phyloP scores from a whole-genome alignment of 2,797 vertebrate species.

The Brachyrhaphis roseni region DNA sequence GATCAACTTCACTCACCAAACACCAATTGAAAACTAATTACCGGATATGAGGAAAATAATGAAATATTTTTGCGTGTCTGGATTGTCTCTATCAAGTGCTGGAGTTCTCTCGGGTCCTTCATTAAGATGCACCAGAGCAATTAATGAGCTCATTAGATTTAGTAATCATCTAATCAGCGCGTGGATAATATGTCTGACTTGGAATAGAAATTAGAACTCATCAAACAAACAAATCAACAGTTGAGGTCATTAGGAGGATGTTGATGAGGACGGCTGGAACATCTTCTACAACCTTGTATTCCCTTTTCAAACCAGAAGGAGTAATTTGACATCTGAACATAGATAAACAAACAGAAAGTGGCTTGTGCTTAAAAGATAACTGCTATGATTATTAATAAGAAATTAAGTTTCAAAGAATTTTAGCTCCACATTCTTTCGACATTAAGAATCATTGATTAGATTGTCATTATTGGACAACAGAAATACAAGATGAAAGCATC shows the following conservation, averaged over 20 bases:
- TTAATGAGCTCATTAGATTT: slow-evolving; percentile 63
- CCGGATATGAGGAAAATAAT: slow-evolving; percentile 36
- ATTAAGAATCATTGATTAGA: not conserved
- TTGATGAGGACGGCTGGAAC: slow-evolving; percentile 12
- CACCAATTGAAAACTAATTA: slow-evolving; percentile 47
- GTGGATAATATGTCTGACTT: slow-evolving; percentile 35
- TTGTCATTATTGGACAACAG: not conserved
- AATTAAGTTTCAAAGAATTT: not conserved
- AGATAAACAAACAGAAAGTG: not conserved
- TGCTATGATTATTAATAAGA: not conserved
- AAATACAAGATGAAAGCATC: not conserved
- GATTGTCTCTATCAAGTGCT: slow-evolving; percentile 16
- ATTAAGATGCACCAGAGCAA: slow-evolving; percentile 65
- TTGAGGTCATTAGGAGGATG: slow-evolving; percentile 37
- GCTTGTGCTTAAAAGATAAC: not conserved
- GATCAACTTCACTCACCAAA: slow-evolving; percentile 26
- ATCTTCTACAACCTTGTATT: not conserved
- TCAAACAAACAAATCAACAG: slow-evolving; percentile 57
- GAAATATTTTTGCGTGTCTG: slow-evolving; percentile 28
- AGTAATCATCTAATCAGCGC: slow-evolving; percentile 61
- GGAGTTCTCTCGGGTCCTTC: slow-evolving; percentile 47
- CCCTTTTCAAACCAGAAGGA: not conserved
- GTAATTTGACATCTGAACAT: not conserved
- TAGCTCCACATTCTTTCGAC: not conserved
- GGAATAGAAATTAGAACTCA: slow-evolving; percentile 57